Conservation (phyloP, 2,888 invertebrate genomes). For the Hanleya hanleyi region DNA sequence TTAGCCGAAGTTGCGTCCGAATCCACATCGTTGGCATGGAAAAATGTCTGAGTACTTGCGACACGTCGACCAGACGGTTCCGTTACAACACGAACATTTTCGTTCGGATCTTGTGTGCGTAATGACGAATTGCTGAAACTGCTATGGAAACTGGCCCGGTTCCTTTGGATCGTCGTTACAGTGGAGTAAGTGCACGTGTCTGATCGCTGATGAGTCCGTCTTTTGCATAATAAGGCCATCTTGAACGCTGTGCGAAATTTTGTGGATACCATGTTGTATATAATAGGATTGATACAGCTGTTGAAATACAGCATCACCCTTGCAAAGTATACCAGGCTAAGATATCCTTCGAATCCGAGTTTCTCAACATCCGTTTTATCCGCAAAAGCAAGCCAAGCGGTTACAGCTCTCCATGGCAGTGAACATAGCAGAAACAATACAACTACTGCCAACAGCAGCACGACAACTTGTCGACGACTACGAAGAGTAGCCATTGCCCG, state of each 20-base stretch:
- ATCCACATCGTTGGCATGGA: too few species aligned
- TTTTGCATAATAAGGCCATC: background rate
- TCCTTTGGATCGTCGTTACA: background rate
- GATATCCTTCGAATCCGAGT: slow-evolving; percentile 44
- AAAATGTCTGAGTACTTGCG: too few species aligned
- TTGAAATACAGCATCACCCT: slow-evolving; percentile 64
- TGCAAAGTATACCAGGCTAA: slow-evolving; percentile 39
- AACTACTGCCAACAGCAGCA: slow-evolving; percentile 43
- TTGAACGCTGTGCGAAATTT: slow-evolving; percentile 63
- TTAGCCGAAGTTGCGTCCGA: too few species aligned
- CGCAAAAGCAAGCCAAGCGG: slow-evolving; percentile 47
- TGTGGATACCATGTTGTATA: slow-evolving; percentile 49
- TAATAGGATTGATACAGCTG: slow-evolving; percentile 50
- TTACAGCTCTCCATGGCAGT: slow-evolving; percentile 44
- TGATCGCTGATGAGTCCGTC: background rate
- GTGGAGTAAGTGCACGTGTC: background rate
- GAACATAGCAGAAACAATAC: slow-evolving; percentile 49
- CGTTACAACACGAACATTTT: too few species aligned
- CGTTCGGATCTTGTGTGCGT: background rate
- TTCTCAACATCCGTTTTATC: slow-evolving; percentile 24
- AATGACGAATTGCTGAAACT: background rate
- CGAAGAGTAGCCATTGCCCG: background rate
- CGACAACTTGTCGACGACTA: slow-evolving; percentile 37
- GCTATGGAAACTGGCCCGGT: background rate
- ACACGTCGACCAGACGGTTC: too few species aligned